phyloP scores from a whole-genome alignment of 2,797 vertebrate genomes.

The Phrynocephalus vlangalii region DNA sequence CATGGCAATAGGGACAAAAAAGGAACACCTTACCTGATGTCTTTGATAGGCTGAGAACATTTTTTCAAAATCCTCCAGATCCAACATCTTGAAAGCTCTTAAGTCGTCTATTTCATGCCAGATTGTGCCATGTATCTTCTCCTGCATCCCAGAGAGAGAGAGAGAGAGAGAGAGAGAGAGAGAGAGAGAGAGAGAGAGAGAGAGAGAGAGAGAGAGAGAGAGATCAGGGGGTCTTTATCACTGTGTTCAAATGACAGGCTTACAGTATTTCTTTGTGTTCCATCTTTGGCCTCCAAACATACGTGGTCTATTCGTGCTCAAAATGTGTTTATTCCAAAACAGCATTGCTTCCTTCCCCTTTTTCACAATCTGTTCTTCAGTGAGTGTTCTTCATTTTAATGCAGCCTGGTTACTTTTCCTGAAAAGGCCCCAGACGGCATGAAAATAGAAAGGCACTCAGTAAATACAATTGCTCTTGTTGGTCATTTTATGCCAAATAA shows the following conservation, averaged over 20 bases:
- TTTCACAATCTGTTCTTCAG: background rate
- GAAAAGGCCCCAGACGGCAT: background rate
- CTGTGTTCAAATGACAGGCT: background rate
- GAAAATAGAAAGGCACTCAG: background rate
- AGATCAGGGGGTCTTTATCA: too few species aligned
- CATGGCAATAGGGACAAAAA: background rate
- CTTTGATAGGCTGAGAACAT: slow-evolving; percentile 99
- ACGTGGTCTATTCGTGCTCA: background rate
- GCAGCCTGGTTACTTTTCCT: background rate
- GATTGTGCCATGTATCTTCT: slow-evolving; percentile 92
- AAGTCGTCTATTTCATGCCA: slow-evolving; percentile 97
- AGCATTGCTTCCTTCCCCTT: background rate
- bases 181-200: too few species aligned
- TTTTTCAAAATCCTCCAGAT: slow-evolving; percentile 97
- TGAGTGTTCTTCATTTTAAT: background rate
- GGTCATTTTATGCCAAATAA: background rate
- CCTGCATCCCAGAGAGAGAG: slow-evolving; percentile 76
- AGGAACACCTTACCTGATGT: slow-evolving; percentile 87
- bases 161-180: background rate
- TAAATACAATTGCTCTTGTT: background rate
- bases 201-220: too few species aligned
- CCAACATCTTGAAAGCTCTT: slow-evolving; percentile 90
- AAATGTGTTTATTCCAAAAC: background rate
- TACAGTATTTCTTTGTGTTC: background rate
- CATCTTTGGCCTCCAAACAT: background rate